phyloP scores from a whole-genome alignment of 2,113 vertebrate genomes.

The Cricetomys ansorgei region DNA sequence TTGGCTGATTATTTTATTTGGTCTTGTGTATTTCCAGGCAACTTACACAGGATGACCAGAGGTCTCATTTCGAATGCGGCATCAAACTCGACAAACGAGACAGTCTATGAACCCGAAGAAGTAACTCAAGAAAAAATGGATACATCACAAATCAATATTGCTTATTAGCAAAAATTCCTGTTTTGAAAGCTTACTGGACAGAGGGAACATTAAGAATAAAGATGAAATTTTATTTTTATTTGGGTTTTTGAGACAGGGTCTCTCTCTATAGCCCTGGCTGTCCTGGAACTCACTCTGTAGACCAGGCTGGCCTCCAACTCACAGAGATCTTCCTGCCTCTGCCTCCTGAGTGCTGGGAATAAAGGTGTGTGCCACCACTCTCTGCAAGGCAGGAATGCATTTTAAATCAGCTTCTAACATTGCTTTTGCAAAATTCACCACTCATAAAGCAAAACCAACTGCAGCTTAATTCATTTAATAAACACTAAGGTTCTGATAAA shows the following conservation, averaged over 20 bases:
- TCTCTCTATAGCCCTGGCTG: background rate
- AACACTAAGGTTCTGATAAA: conserved; percentile 23
- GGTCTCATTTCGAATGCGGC: conserved; percentile 41
- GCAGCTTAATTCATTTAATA: conserved; percentile 58
- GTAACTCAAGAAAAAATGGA: conserved; percentile 65
- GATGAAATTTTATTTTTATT: background rate
- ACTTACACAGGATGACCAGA: conserved; percentile 62
- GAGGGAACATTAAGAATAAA: conserved; percentile 59
- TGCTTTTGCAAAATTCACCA: conserved; percentile 26
- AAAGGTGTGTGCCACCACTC: background rate
- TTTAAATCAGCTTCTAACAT: conserved; percentile 36
- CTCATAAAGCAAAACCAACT: conserved; percentile 37
- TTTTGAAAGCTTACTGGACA: conserved; percentile 46
- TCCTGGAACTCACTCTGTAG: background rate
- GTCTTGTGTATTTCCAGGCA: conserved; percentile 66
- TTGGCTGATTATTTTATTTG: conserved; percentile 44
- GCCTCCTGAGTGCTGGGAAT: background rate
- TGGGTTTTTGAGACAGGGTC: background rate
- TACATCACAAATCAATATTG: conserved; percentile 46
- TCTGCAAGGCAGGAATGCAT: background rate
- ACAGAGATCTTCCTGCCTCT: background rate
- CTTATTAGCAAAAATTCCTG: conserved; percentile 38
- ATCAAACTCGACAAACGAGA: conserved; percentile 72
- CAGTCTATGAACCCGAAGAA: conserved; percentile 61
- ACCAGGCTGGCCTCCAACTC: background rate